Conservation (phyloP, 2,797 vertebrate species). For the Chromis chromis region DNA sequence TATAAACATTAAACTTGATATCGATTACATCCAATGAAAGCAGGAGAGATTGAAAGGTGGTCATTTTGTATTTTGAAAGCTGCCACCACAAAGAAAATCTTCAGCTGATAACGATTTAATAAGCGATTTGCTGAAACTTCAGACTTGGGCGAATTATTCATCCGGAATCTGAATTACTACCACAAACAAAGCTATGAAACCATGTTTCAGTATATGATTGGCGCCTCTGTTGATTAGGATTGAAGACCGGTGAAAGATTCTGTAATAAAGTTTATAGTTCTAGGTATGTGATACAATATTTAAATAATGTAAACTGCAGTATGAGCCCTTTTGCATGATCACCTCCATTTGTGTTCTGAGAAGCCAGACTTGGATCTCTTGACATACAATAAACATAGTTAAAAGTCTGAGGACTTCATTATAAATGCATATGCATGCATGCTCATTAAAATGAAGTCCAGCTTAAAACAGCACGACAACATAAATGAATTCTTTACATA, state of each 20-base stretch:
- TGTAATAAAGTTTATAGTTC: slow-evolving; percentile 9
- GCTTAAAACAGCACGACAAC: slow-evolving; percentile 48
- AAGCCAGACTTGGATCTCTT: slow-evolving; percentile 27
- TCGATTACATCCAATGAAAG: slow-evolving; percentile 18
- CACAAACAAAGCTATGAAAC: slow-evolving; percentile 20
- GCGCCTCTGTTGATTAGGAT: slow-evolving; percentile 17
- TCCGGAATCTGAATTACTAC: slow-evolving; percentile 29
- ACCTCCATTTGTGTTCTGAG: slow-evolving; percentile 19
- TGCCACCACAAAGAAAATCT: slow-evolving; percentile 76
- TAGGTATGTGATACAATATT: slow-evolving; percentile 14
- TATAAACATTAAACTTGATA: slow-evolving; percentile 36
- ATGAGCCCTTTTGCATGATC: slow-evolving; percentile 15
- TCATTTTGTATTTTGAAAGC: slow-evolving; percentile 76
- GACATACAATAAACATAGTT: slow-evolving; percentile 15
- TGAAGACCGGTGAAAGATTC: slow-evolving; percentile 15
- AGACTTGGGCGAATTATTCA: neutral
- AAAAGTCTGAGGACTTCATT: slow-evolving; percentile 27
- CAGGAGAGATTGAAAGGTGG: slow-evolving; percentile 20
- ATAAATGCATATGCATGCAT: slow-evolving; percentile 28
- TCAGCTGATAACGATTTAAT: slow-evolving; percentile 2
- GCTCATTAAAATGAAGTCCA: slow-evolving; percentile 40
- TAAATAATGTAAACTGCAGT: slow-evolving; percentile 10
- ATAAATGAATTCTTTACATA: slow-evolving; percentile 52
- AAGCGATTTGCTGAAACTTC: neutral
- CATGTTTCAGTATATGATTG: slow-evolving; percentile 17